Evolutionary conservation across 2,888 invertebrate genomes (phyloP).

Genomic region (Halictus quadricinctus): DNA sequence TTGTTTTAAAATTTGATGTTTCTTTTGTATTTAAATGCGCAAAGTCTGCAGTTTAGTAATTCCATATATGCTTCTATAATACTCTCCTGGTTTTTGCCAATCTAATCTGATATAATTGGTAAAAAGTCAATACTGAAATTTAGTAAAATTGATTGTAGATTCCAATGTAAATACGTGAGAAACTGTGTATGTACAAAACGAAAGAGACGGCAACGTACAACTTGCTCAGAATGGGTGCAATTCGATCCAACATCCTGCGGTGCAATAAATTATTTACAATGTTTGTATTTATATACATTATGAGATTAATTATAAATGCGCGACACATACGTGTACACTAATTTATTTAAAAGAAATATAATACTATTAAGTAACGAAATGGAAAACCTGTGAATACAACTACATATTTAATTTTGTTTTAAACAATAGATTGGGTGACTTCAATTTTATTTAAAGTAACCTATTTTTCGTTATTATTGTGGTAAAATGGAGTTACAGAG

Average conservation of each 20-base stretch:
- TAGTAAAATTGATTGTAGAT: neutral
- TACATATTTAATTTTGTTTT: constrained; percentile 10
- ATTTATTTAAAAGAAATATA: constrained; percentile 45
- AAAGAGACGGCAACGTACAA: constrained; percentile 5
- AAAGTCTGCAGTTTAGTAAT: neutral
- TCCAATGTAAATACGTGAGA: constrained; percentile 33
- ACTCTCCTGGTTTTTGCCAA: neutral
- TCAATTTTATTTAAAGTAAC: neutral
- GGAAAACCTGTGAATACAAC: constrained; percentile 31
- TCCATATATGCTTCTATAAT: neutral
- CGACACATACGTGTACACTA: constrained; percentile 39
- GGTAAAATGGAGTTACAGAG: constrained; percentile 18
- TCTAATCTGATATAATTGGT: neutral
- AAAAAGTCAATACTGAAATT: neutral
- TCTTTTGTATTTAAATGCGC: neutral
- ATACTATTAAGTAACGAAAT: constrained; percentile 57
- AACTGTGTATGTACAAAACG: constrained; percentile 20
- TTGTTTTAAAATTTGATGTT: too few species aligned
- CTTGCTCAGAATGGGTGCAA: constrained; percentile 20
- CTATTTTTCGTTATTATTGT: neutral
- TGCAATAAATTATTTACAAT: constrained; percentile 50
- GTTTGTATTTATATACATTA: constrained; percentile 48
- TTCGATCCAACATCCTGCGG: constrained; percentile 22
- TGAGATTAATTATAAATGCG: constrained; percentile 32
- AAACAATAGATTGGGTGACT: constrained; percentile 14